phyloP scores from a whole-genome alignment of 2,113 vertebrate genomes.

The Galeopterus variegatus region DNA sequence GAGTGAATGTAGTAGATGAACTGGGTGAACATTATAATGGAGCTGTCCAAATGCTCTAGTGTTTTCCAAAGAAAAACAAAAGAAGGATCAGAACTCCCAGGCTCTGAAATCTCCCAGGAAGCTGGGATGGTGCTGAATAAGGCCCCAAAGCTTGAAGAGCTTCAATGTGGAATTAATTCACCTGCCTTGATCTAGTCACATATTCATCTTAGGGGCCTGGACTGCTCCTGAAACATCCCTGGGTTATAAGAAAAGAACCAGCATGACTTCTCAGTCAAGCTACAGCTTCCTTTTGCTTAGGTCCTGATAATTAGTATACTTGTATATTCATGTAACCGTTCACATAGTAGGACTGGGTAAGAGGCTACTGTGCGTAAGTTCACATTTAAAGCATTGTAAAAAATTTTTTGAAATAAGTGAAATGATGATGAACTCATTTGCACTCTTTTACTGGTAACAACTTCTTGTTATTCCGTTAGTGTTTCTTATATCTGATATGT shows the following conservation, averaged over 20 bases:
- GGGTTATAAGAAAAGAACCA: neutral
- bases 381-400: neutral
- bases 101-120: neutral
- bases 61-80: conserved; percentile 44
- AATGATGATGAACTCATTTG: neutral
- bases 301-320: neutral
- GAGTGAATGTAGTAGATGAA: neutral
- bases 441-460: neutral
- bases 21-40: neutral
- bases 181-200: neutral
- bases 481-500: neutral
- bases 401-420: neutral
- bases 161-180: neutral
- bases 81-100: neutral
- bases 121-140: neutral
- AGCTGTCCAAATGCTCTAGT: neutral
- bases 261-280: neutral
- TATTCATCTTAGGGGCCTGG: neutral
- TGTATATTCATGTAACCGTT: neutral
- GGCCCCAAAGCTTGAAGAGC: neutral
- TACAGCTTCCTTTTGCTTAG: neutral
- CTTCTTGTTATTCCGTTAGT: neutral
- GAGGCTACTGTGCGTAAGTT: neutral
- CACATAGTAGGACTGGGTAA: neutral
- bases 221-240: neutral